Evolutionary conservation across 2,113 vertebrate genomes (phyloP).

Genomic region (Muscicapa adusta): DNA sequence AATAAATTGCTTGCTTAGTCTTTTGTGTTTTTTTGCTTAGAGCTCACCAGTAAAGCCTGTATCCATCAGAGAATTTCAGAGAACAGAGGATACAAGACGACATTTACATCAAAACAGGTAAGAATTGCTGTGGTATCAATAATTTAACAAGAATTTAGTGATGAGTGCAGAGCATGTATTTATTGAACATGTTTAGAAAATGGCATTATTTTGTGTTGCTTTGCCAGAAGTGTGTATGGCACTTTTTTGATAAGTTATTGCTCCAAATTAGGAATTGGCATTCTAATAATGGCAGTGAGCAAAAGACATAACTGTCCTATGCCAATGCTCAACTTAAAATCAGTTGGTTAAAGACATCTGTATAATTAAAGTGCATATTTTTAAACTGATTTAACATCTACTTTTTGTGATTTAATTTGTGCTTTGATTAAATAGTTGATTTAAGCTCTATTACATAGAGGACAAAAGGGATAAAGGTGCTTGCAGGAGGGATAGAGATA

Average conservation of each 20-base stretch:
- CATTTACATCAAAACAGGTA: conserved; percentile 80
- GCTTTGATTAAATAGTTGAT: neutral
- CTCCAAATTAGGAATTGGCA: neutral
- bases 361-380: neutral
- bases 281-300: neutral
- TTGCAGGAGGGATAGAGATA: neutral
- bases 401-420: neutral
- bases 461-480: neutral
- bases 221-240: neutral
- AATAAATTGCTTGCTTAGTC: neutral
- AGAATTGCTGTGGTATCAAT: neutral
- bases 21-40: conserved; percentile 66
- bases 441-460: neutral
- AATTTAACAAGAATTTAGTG: neutral
- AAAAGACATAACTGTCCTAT: neutral
- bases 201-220: neutral
- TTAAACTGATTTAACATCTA: neutral
- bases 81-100: conserved; percentile 79
- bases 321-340: neutral
- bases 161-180: neutral
- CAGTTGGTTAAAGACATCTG: neutral
- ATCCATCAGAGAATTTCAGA: conserved; percentile 69
- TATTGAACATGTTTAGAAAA: neutral
- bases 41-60: conserved; percentile 76
- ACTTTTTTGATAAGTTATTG: neutral